Evolutionary conservation across 53 echinoderm and acorn worm species (phyloP).

Genomic region (Temnopleurus reevesii): DNA sequence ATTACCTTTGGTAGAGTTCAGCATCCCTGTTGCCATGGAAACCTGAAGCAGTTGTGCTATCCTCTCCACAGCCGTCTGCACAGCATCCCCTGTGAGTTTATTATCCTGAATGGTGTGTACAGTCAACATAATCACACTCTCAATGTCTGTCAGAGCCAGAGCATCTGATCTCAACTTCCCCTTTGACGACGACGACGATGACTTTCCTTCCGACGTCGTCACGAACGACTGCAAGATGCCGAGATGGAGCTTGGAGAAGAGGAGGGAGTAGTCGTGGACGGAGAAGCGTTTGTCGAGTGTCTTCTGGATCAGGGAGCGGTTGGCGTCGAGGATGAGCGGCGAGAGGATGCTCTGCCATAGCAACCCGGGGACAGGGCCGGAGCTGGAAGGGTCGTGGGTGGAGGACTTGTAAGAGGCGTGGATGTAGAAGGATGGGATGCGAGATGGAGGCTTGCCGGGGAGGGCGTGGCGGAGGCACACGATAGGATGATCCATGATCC

Average conservation of each 20-base stretch:
- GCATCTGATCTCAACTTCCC: neutral
- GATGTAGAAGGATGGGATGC: conserved; percentile 46
- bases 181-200: neutral
- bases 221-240: conserved; percentile 45
- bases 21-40: conserved; percentile 31
- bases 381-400: conserved; percentile 22
- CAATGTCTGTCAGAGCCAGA: conserved; percentile 41
- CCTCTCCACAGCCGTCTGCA: conserved; percentile 42
- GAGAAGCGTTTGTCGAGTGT: neutral
- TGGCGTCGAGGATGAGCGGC: conserved; percentile 44
- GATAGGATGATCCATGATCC: conserved; percentile 22
- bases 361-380: conserved; percentile 27
- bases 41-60: conserved; percentile 48
- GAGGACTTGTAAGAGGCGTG: conserved; percentile 39
- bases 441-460: conserved; percentile 1
- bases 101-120: conserved; percentile 45
- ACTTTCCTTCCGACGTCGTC: neutral
- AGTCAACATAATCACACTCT: conserved; percentile 53
- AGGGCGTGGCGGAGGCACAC: conserved; percentile 31
- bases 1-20: conserved; percentile 35
- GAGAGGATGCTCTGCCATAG: conserved; percentile 48
- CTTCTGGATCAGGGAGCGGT: conserved; percentile 27
- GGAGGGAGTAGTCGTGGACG: conserved; percentile 42
- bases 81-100: neutral
- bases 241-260: conserved; percentile 50